Percentiles rank a stretch among this genome's conserved stretches.
These are phyloP conservation scores for Zoanthus sociatus DNA, from an alignment of 92 coral and sea anemone genomes.

Conservation along the genomic window DNA sequence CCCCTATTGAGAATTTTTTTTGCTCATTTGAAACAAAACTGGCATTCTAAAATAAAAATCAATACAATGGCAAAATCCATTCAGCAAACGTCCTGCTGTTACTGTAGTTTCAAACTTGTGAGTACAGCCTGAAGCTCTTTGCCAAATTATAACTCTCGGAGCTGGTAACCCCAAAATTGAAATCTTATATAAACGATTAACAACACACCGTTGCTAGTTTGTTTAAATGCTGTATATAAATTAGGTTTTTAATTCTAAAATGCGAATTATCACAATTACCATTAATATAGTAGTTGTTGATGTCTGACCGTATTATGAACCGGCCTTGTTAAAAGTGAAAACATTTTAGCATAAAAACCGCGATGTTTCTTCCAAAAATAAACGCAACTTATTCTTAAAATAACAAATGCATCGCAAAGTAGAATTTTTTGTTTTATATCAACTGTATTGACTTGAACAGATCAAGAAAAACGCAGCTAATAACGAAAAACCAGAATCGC, in stretches of 20 bases:
- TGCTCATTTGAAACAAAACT: conserved; percentile 20
- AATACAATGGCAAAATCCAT: conserved; percentile 19
- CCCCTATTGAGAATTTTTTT: neutral
- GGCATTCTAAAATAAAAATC: conserved; percentile 28
- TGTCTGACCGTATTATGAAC: neutral
- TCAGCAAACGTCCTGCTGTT: neutral
- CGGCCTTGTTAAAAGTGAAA: neutral
- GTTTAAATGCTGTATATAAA: conserved; percentile 8
- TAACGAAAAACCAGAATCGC: conserved; percentile 26
- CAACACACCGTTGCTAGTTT: conserved; percentile 7
- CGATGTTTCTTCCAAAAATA: neutral
- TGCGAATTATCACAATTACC: neutral
- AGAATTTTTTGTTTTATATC: neutral
- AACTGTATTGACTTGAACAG: conserved; percentile 26
- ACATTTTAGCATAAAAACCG: neutral
- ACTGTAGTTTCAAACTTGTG: neutral
- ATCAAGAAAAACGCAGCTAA: conserved; percentile 24
- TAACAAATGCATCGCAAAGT: conserved; percentile 16
- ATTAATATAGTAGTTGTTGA: conserved; percentile 13
- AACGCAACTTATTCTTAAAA: neutral
- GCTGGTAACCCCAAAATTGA: neutral
- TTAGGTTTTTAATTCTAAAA: conserved; percentile 2
- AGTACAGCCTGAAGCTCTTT: neutral
- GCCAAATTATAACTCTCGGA: neutral
- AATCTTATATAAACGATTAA: neutral